phyloP scores from a whole-genome alignment of 2,113 vertebrate species.

The Bettongia penicillata region DNA sequence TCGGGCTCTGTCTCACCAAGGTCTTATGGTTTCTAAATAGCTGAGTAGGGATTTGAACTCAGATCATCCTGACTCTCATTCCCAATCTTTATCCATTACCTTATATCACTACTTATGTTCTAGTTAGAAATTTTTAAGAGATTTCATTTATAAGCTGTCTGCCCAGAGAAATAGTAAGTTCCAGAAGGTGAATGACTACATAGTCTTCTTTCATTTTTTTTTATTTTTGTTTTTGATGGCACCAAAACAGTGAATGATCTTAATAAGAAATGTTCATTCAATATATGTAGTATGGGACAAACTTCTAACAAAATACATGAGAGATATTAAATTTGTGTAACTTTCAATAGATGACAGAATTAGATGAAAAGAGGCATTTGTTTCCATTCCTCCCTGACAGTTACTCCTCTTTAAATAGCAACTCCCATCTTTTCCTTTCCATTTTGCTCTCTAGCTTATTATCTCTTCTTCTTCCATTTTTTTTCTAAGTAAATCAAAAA shows the following conservation, averaged over 20 bases:
- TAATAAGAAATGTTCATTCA: background rate
- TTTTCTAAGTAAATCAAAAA: slow-evolving; percentile 19
- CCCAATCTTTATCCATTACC: background rate
- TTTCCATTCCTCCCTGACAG: slow-evolving; percentile 6
- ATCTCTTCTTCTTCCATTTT: background rate
- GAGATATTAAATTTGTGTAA: background rate
- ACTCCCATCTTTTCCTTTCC: background rate
- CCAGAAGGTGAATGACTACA: background rate
- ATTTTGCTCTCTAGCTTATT: background rate
- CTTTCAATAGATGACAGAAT: background rate
- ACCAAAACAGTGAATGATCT: background rate
- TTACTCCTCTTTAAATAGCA: background rate
- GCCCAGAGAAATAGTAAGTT: background rate
- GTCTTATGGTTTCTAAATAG: background rate
- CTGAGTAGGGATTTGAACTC: background rate
- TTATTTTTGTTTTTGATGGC: background rate
- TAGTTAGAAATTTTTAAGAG: background rate
- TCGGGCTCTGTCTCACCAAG: background rate
- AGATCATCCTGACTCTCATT: background rate
- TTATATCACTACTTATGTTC: background rate
- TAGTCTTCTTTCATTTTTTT: background rate
- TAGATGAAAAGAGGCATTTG: background rate
- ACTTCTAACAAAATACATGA: background rate
- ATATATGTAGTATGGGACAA: background rate
- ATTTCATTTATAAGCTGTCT: background rate